Percentiles rank a stretch among this genome's conserved stretches.
phyloP scores from a whole-genome alignment of 1,140 invertebrate genomes.

The Pseudomyrmex flavicornis region DNA sequence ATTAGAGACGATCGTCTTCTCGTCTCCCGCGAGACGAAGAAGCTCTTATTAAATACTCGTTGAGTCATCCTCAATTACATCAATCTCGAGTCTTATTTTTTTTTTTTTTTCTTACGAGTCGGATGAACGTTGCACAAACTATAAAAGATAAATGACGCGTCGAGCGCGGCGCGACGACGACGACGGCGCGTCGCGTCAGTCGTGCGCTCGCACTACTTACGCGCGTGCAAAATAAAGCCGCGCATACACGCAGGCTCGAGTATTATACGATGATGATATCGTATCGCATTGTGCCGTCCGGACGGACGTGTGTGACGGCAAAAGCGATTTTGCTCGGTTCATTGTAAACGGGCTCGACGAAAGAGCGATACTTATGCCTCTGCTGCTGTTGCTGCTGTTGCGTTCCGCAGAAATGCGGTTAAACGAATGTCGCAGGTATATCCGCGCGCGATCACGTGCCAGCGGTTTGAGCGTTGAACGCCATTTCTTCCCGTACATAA shows the following conservation, averaged over 20 bases:
- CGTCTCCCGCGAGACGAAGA: neutral
- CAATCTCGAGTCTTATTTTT: neutral
- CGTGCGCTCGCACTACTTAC: conserved; percentile 38
- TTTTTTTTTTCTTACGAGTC: no score
- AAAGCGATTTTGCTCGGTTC: conserved; percentile 31
- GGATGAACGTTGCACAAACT: neutral
- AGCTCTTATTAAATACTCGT: neutral
- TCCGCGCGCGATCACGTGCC: neutral
- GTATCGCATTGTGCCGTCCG: conserved; percentile 36
- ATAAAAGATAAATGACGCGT: neutral
- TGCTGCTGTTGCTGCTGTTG: neutral
- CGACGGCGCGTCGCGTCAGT: neutral
- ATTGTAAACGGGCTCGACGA: conserved; percentile 45
- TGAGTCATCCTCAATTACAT: neutral
- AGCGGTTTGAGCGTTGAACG: conserved; percentile 30
- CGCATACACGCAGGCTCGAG: neutral
- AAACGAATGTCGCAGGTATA: conserved; percentile 47
- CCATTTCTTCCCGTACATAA: conserved; percentile 51
- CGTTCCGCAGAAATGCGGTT: conserved; percentile 45
- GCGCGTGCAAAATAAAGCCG: conserved; percentile 1
- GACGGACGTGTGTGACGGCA: conserved; percentile 25
- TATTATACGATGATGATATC: conserved; percentile 46
- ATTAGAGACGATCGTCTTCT: neutral
- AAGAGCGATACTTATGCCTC: conserved; percentile 44
- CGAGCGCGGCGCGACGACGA: neutral